Percentiles rank a stretch among this genome's conserved stretches.
Conservation (phyloP, 2,113 vertebrate species). For the Myrmecobius fasciatus region DNA sequence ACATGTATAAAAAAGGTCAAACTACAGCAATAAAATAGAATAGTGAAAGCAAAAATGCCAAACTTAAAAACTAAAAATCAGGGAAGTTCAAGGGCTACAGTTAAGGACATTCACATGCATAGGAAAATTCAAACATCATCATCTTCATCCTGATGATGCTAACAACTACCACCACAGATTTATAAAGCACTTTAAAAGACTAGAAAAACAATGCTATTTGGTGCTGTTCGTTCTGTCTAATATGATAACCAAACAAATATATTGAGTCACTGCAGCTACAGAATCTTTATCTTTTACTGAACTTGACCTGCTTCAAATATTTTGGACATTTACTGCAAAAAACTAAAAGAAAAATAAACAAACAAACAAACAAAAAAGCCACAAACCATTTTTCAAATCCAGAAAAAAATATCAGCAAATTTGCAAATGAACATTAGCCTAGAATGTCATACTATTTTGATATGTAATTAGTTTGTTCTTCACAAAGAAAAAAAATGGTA, state of each 20-base stretch:
- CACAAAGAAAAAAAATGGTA: not conserved
- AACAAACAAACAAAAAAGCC: too few relatives aligned
- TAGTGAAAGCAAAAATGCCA: not conserved
- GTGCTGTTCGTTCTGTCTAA: not conserved
- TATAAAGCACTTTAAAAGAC: not conserved
- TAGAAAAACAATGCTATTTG: not conserved
- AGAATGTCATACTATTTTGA: not conserved
- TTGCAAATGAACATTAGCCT: not conserved
- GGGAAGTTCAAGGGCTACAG: not conserved
- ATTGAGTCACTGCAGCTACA: not conserved
- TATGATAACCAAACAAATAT: not conserved
- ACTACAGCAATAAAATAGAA: not conserved
- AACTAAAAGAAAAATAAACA: not conserved
- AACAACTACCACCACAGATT: not conserved
- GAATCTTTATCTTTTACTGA: not conserved
- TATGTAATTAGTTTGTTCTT: not conserved
- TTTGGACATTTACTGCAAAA: not conserved
- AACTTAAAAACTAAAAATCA: not conserved
- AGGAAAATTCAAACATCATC: not conserved
- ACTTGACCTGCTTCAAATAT: not conserved
- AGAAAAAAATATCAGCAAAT: not conserved
- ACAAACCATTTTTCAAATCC: constrained; percentile 12
- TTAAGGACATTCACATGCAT: not conserved
- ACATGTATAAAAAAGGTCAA: not conserved
- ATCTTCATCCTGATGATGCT: too few relatives aligned